These are phyloP conservation scores for Asteroscopus sphinx DNA, from an alignment of 2,888 invertebrate genomes.

Conservation along the genomic window DNA sequence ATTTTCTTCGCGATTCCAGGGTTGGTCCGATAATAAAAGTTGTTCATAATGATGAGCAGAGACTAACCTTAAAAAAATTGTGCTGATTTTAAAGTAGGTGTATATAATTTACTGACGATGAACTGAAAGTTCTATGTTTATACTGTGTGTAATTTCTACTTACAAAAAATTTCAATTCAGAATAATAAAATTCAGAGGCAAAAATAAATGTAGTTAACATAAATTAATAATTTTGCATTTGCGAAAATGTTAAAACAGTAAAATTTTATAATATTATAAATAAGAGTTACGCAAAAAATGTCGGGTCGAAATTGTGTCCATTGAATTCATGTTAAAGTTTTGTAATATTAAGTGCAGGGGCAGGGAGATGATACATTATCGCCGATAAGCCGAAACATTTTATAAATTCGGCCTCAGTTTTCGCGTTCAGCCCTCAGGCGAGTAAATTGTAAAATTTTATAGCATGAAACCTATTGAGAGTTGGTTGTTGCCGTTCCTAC, in stretches of 20 bases:
- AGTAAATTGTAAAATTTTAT: conserved; percentile 48
- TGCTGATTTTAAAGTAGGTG: too few relatives aligned
- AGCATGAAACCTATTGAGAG: conserved; percentile 15
- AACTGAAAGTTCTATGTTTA: too few relatives aligned
- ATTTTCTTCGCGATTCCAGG: too few relatives aligned
- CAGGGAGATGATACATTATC: conserved; percentile 44
- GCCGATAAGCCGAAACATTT: conserved; percentile 54
- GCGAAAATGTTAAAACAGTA: conserved; percentile 14
- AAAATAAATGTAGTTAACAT: background rate
- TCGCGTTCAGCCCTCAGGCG: conserved; percentile 55
- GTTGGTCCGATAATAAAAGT: too few relatives aligned
- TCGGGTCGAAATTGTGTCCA: conserved; percentile 43
- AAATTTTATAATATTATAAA: conserved; percentile 21
- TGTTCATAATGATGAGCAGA: too few relatives aligned
- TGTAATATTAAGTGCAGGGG: conserved; percentile 29
- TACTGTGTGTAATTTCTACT: too few relatives aligned
- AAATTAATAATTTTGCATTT: background rate
- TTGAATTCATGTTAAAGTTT: conserved; percentile 53
- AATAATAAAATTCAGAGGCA: too few relatives aligned
- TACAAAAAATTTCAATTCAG: too few relatives aligned
- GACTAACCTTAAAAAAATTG: too few relatives aligned
- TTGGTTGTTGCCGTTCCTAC: background rate
- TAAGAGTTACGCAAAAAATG: conserved; percentile 29
- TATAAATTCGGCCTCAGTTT: conserved; percentile 47
- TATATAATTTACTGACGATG: too few relatives aligned